A percentile compares a stretch with the other conserved stretches of the same genome.
These are phyloP conservation scores for Monopterus albus DNA, from an alignment of 2,113 vertebrate species.

Conservation along the genomic window DNA sequence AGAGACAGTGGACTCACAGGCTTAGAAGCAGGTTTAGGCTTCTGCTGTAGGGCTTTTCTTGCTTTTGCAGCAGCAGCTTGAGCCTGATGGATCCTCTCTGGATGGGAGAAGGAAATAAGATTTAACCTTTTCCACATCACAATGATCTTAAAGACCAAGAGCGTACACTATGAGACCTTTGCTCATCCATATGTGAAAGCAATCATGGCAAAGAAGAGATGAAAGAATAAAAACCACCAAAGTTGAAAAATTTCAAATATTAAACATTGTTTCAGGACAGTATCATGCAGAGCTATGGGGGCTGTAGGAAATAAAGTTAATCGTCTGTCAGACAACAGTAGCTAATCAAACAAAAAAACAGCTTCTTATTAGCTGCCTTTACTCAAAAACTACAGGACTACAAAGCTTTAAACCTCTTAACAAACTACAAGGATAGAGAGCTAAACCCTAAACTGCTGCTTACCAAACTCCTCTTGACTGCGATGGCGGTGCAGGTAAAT, in stretches of 20 bases:
- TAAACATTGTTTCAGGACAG: no score
- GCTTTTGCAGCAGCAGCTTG: slow-evolving; percentile 98
- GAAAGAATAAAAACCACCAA: no score
- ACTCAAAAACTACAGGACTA: not conserved
- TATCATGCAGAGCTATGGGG: no score
- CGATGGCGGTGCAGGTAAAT: slow-evolving; percentile 95
- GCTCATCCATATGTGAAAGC: no score
- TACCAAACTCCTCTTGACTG: slow-evolving; percentile 97
- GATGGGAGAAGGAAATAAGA: slow-evolving; percentile 19
- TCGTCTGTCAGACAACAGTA: not conserved
- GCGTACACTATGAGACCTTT: no score
- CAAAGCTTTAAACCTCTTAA: not conserved
- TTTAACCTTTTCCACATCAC: no score
- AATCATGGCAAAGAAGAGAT: no score
- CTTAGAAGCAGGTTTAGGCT: slow-evolving; percentile 93
- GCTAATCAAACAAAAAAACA: not conserved
- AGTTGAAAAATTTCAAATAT: no score
- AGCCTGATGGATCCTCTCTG: slow-evolving; percentile 97
- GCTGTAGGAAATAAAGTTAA: no score
- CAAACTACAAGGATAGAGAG: not conserved
- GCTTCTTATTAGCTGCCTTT: not conserved
- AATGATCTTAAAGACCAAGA: no score
- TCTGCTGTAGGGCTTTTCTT: slow-evolving; percentile 96
- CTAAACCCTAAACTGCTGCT: slow-evolving; percentile 29
- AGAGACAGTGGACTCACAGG: slow-evolving; percentile 80